Conservation (phyloP, 2,113 vertebrate genomes). For the Ciconia maguari region DNA sequence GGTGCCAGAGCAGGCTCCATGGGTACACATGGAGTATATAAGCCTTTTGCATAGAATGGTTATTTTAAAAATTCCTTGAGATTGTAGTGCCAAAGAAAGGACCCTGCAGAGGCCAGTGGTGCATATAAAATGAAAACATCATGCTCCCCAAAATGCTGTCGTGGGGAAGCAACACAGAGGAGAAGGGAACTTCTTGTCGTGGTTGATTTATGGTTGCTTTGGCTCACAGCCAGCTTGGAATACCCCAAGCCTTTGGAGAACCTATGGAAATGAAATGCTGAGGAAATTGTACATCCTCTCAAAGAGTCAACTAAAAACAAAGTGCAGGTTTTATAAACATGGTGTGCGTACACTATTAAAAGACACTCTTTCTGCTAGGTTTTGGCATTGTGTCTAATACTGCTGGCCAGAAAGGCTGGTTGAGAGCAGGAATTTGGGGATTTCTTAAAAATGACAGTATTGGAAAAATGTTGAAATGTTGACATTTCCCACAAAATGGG, state of each 20-base stretch:
- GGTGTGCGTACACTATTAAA: neutral
- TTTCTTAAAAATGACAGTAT: slow-evolving; percentile 35
- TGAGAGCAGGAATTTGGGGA: slow-evolving; percentile 20
- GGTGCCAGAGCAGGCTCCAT: neutral
- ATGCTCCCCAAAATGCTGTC: neutral
- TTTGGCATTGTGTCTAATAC: neutral
- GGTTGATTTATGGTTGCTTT: neutral
- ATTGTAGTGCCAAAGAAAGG: neutral
- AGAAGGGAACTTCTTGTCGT: neutral
- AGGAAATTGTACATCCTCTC: neutral
- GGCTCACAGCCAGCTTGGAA: neutral
- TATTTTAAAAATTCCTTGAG: neutral
- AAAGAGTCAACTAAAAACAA: neutral
- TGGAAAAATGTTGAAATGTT: slow-evolving; percentile 28
- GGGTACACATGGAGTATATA: neutral
- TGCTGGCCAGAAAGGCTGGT: neutral
- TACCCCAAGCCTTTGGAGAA: neutral
- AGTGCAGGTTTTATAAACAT: neutral
- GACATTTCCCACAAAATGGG: slow-evolving; percentile 30
- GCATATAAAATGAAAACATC: neutral
- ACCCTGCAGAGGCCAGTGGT: neutral
- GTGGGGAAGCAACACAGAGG: neutral
- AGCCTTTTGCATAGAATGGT: neutral
- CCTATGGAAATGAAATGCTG: neutral
- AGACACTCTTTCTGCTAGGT: neutral